Percentiles rank a stretch among this genome's conserved stretches.
These are phyloP conservation scores for Bergia sp. DNA, from an alignment of 92 coral and sea anemone genomes.

Conservation along the genomic window DNA sequence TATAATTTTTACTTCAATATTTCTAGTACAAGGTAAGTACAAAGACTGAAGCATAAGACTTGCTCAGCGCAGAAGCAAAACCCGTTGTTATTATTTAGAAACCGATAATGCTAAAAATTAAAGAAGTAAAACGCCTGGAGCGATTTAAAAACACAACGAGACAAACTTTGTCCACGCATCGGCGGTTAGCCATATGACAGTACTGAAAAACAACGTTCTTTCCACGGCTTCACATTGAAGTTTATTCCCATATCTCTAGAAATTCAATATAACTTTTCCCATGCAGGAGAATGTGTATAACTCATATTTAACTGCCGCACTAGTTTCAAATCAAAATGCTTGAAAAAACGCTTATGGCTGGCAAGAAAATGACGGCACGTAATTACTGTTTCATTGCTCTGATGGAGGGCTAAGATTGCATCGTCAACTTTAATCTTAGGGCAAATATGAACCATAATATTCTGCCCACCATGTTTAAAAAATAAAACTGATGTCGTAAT, in stretches of 20 bases:
- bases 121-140: too few relatives aligned
- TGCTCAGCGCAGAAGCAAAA: neutral
- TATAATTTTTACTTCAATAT: too few relatives aligned
- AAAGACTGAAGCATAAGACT: too few relatives aligned
- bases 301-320: neutral
- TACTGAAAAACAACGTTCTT: neutral
- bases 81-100: neutral
- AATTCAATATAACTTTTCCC: neutral
- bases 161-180: too few relatives aligned
- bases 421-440: too few relatives aligned
- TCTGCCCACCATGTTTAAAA: too few relatives aligned
- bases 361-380: neutral
- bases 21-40: neutral
- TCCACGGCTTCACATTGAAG: neutral
- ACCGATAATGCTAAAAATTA: too few relatives aligned
- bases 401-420: too few relatives aligned
- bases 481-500: too few relatives aligned
- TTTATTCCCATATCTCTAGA: neutral
- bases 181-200: neutral
- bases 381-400: neutral
- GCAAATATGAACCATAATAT: too few relatives aligned
- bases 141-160: too few relatives aligned
- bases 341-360: neutral
- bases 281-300: neutral
- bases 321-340: neutral